phyloP scores from a whole-genome alignment of 2,888 invertebrate genomes.

The Zygaena filipendulae region DNA sequence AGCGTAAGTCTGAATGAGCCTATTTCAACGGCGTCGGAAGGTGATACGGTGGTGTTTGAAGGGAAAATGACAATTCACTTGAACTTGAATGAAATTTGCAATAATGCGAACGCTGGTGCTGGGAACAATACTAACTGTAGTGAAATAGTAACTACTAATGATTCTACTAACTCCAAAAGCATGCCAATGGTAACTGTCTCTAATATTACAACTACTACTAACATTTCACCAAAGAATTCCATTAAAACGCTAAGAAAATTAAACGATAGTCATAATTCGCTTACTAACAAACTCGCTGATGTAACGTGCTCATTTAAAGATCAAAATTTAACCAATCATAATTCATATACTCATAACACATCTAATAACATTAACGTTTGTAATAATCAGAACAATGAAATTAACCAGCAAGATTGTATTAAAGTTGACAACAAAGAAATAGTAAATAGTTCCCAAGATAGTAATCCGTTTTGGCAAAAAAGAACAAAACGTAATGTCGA shows the following conservation, averaged over 20 bases:
- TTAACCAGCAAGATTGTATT: constrained; percentile 24
- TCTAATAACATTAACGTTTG: constrained; percentile 20
- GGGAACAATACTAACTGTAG: constrained; percentile 43
- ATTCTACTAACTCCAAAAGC: constrained; percentile 52
- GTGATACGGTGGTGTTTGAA: constrained; percentile 63
- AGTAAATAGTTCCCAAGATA: constrained; percentile 56
- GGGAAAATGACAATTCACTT: constrained; percentile 66
- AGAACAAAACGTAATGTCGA: constrained; percentile 48
- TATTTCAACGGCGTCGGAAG: constrained; percentile 53
- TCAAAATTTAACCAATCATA: constrained; percentile 29
- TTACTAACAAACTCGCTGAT: constrained; percentile 34
- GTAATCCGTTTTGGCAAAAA: constrained; percentile 60
- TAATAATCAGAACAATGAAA: constrained; percentile 29
- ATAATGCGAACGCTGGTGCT: constrained; percentile 54
- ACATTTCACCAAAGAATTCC: constrained; percentile 62
- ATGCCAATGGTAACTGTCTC: constrained; percentile 69
- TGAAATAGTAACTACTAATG: constrained; percentile 31
- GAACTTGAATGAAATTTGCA: constrained; percentile 63
- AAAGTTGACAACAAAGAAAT: constrained; percentile 30
- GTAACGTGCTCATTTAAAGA: constrained; percentile 35
- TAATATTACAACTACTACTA: constrained; percentile 66
- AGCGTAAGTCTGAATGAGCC: constrained; percentile 67
- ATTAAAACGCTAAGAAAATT: constrained; percentile 51
- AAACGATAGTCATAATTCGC: constrained; percentile 30
- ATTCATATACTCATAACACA: constrained; percentile 25